These are phyloP conservation scores for Herminia tarsipennalis DNA, from an alignment of 2,888 invertebrate genomes.

Conservation along the genomic window DNA sequence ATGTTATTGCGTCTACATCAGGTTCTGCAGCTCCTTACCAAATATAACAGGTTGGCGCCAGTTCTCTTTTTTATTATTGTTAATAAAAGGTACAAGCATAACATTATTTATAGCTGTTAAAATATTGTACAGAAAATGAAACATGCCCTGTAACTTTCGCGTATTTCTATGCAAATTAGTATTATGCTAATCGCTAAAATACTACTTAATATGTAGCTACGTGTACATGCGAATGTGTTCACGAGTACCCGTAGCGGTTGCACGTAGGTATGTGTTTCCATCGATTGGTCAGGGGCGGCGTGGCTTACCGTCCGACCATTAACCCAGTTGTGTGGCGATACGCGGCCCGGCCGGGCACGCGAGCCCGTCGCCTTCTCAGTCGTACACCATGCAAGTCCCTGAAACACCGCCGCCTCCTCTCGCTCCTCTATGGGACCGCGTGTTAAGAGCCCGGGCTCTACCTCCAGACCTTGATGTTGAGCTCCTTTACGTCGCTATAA, in stretches of 20 bases:
- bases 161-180: conserved; percentile 26
- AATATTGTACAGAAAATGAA: conserved; percentile 17
- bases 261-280: conserved; percentile 56
- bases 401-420: conserved; percentile 83
- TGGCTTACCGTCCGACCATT: conserved; percentile 83
- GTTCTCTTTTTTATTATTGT: too few species aligned
- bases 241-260: conserved; percentile 24
- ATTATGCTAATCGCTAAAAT: conserved; percentile 24
- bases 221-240: conserved; percentile 27
- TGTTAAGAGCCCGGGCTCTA: conserved; percentile 89
- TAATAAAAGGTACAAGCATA: too few species aligned
- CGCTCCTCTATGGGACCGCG: conserved; percentile 93
- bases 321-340: conserved; percentile 82
- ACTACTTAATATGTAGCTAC: conserved; percentile 20
- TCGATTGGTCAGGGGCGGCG: conserved; percentile 83
- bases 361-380: conserved; percentile 60
- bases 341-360: conserved; percentile 79
- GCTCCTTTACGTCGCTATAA: conserved; percentile 89
- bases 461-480: conserved; percentile 89
- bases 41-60: too few species aligned
- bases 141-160: conserved; percentile 14
- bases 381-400: conserved; percentile 77
- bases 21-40: too few species aligned
- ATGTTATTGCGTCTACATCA: not conserved
- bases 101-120: conserved; percentile 14